A percentile compares a stretch with the other conserved stretches of the same genome.
These are phyloP conservation scores for Tauraco hartlaubi DNA, from an alignment of 2,797 vertebrate genomes.

Conservation along the genomic window DNA sequence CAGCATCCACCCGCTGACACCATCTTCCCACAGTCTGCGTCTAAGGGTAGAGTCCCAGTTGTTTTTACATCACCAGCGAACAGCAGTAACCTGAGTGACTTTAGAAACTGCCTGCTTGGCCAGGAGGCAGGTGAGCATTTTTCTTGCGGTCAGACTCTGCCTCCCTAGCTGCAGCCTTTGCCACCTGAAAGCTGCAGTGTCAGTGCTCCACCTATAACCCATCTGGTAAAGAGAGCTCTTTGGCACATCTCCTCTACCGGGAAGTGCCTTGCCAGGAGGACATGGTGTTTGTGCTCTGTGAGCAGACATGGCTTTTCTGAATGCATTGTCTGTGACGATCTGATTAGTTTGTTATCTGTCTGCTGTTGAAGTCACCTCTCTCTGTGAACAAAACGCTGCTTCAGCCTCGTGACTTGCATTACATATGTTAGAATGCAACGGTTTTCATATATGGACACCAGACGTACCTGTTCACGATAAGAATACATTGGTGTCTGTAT, in stretches of 20 bases:
- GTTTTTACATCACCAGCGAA: not conserved
- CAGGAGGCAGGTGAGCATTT: not conserved
- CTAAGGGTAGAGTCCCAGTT: not conserved
- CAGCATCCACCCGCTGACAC: not conserved
- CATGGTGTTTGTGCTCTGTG: not conserved
- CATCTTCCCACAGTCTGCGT: not conserved
- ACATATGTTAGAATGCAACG: not conserved
- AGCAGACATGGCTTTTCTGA: not conserved
- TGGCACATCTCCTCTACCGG: not conserved
- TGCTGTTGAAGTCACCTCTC: not conserved
- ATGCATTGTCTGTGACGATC: not conserved
- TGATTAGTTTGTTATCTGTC: not conserved
- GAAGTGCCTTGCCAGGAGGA: rapidly evolving
- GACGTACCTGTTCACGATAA: not conserved
- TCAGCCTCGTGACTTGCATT: not conserved
- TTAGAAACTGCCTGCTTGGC: not conserved
- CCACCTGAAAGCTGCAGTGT: not conserved
- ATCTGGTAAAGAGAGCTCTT: not conserved
- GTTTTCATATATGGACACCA: not conserved
- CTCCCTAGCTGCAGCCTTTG: not conserved
- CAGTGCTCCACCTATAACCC: not conserved
- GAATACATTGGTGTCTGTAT: not conserved
- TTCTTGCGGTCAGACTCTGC: not conserved
- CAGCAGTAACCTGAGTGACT: not conserved
- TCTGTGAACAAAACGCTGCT: not conserved